phyloP scores from a whole-genome alignment of 2,888 invertebrate genomes.

The Agonum fuliginosum region DNA sequence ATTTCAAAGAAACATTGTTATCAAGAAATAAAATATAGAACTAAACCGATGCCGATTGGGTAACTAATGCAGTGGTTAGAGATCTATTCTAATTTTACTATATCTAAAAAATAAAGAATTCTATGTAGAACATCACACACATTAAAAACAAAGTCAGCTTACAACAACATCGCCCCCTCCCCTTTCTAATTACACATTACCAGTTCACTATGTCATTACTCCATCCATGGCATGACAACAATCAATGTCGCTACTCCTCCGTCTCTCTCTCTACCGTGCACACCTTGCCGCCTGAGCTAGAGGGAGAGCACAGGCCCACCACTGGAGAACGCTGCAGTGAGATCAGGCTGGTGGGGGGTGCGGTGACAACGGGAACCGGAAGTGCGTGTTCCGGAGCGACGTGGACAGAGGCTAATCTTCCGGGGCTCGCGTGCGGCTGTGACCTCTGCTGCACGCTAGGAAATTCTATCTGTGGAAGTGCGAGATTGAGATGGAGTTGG shows the following conservation, averaged over 20 bases:
- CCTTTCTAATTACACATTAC: slow-evolving; percentile 36
- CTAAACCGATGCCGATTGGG: too few relatives aligned
- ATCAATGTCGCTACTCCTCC: slow-evolving; percentile 25
- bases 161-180: neutral
- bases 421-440: slow-evolving; percentile 68
- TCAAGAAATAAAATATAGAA: too few relatives aligned
- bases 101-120: too few relatives aligned
- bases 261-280: neutral
- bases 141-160: neutral
- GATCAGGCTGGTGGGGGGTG: slow-evolving; percentile 12
- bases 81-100: too few relatives aligned
- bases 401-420: slow-evolving; percentile 70
- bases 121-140: too few relatives aligned
- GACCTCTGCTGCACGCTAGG: neutral
- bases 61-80: too few relatives aligned
- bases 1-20: too few relatives aligned
- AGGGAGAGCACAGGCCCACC: neutral
- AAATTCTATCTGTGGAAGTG: neutral
- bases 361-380: slow-evolving; percentile 64
- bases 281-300: slow-evolving; percentile 15
- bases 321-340: too few relatives aligned
- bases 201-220: slow-evolving; percentile 40
- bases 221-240: slow-evolving; percentile 42
- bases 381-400: slow-evolving; percentile 68
- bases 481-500: neutral